phyloP scores from a whole-genome alignment of 2,113 vertebrate genomes.

The Phainopepla nitens region DNA sequence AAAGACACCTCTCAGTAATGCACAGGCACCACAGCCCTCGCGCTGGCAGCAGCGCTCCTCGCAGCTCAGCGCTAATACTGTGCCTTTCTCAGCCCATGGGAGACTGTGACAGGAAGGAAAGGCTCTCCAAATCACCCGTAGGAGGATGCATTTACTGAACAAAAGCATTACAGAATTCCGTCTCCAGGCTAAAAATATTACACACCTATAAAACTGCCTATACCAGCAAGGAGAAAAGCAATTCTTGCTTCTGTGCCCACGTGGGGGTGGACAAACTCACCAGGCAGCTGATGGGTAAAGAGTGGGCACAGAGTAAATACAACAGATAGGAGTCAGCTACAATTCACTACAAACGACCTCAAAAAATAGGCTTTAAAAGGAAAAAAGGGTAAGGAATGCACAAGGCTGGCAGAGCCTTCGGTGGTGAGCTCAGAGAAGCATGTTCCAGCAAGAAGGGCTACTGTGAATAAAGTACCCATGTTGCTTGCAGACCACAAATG shows the following conservation, averaged over 20 bases:
- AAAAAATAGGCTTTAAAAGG: neutral
- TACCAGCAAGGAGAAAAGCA: neutral
- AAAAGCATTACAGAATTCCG: neutral
- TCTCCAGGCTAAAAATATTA: slow-evolving; percentile 8
- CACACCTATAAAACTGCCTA: neutral
- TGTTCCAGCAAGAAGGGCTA: neutral
- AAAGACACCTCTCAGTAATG: neutral
- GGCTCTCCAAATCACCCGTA: neutral
- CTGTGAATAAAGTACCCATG: neutral
- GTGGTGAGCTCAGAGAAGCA: neutral
- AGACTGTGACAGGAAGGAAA: neutral
- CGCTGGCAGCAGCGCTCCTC: neutral
- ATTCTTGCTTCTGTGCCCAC: neutral
- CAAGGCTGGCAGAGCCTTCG: neutral
- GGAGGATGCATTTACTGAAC: neutral
- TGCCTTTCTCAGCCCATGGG: neutral
- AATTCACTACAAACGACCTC: neutral
- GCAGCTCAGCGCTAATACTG: neutral
- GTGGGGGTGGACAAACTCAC: neutral
- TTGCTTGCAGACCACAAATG: neutral
- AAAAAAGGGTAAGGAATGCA: neutral
- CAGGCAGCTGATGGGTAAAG: neutral
- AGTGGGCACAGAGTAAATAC: neutral
- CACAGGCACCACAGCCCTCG: neutral
- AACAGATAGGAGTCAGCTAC: neutral